Conservation (phyloP, 2,888 invertebrate genomes). For the Tachina fera region DNA sequence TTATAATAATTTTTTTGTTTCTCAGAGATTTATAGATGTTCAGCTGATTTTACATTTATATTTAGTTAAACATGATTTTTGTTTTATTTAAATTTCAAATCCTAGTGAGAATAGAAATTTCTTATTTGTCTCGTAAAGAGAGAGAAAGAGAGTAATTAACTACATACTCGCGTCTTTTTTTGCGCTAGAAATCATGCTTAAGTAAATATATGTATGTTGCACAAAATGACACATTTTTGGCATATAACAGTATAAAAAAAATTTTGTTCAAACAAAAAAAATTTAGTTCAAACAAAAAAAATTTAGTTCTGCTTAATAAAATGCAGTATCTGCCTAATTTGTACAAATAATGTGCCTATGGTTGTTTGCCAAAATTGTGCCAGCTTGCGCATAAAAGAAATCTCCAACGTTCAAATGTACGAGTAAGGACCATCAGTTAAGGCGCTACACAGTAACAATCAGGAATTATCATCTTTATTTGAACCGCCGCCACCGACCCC, state of each 20-base stretch:
- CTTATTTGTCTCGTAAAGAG: not conserved
- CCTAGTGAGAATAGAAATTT: conserved; percentile 5
- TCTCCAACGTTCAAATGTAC: conserved; percentile 84
- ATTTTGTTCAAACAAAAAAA: conserved; percentile 29
- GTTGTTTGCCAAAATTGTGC: conserved; percentile 81
- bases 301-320: conserved; percentile 69
- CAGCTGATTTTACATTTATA: conserved; percentile 56
- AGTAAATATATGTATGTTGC: conserved; percentile 81
- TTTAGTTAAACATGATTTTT: conserved; percentile 71
- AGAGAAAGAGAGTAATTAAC: not conserved
- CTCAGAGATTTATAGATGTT: conserved; percentile 72
- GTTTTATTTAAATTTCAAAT: conserved; percentile 51
- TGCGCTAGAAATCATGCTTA: conserved; percentile 73
- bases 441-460: conserved; percentile 99
- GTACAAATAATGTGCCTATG: conserved; percentile 75
- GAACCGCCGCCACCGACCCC: conserved; percentile 87
- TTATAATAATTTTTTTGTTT: conserved; percentile 25
- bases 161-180: not conserved
- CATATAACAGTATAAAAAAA: conserved; percentile 2
- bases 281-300: conserved; percentile 55
- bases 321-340: conserved; percentile 70
- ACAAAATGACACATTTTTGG: conserved; percentile 72
- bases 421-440: conserved; percentile 98
- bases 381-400: conserved; percentile 82
- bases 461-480: conserved; percentile 97